Percentiles rank a stretch among this genome's conserved stretches.
Evolutionary conservation across 2,888 invertebrate genomes (phyloP).

Genomic region (Mythimna albipuncta): DNA sequence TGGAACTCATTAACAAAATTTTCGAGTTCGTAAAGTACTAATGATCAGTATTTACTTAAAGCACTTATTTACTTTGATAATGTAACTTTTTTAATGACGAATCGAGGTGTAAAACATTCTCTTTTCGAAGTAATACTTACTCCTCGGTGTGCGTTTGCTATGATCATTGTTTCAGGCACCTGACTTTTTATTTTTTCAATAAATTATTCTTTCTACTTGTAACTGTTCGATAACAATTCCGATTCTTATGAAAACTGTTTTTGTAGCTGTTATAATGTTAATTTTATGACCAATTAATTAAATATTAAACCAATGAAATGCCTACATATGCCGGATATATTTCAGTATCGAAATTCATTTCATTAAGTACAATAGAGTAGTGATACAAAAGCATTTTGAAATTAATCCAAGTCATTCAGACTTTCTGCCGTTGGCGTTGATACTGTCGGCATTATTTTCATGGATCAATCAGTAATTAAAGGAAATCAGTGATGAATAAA

Average conservation of each 20-base stretch:
- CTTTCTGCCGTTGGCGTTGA: constrained; percentile 20
- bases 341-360: constrained; percentile 33
- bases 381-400: constrained; percentile 42
- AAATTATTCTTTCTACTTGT: background rate
- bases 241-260: background rate
- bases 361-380: constrained; percentile 30
- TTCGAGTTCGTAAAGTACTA: constrained; percentile 56
- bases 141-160: constrained; percentile 42
- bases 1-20: constrained; percentile 64
- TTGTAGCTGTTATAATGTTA: background rate
- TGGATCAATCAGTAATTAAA: constrained; percentile 23
- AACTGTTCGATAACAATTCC: background rate
- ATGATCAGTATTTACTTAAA: constrained; percentile 54
- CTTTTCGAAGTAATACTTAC: background rate
- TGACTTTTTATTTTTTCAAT: background rate
- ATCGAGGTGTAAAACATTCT: constrained; percentile 23
- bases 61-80: constrained; percentile 43
- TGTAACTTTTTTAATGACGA: constrained; percentile 56
- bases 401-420: constrained; percentile 50
- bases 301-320: background rate
- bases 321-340: constrained; percentile 6
- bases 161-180: constrained; percentile 25
- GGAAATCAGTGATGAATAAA: constrained; percentile 21
- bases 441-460: constrained; percentile 19
- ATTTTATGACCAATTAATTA: background rate